Conservation (phyloP, 2,113 vertebrate genomes). For the Glaucidium brasilianum region DNA sequence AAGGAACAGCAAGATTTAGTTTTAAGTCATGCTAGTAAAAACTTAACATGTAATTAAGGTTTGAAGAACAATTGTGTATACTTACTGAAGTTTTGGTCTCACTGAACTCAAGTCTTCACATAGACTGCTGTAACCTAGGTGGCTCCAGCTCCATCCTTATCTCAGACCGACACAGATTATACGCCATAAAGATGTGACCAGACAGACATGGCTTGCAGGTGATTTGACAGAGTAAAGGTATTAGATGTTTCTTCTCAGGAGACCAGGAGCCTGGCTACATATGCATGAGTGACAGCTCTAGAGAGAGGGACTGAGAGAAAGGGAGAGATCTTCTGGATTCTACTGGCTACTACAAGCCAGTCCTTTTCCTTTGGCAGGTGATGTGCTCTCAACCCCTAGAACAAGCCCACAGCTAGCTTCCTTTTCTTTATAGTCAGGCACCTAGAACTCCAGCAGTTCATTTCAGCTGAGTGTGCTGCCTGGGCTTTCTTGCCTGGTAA, state of each 20-base stretch:
- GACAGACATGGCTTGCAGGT: neutral
- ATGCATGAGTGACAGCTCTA: neutral
- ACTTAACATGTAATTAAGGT: neutral
- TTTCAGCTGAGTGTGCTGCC: neutral
- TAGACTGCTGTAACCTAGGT: neutral
- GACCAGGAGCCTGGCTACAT: neutral
- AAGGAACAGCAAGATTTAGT: neutral
- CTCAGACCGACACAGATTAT: neutral
- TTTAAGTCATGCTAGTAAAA: neutral
- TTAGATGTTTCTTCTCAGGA: neutral
- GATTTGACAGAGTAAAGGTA: neutral
- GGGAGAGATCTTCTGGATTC: neutral
- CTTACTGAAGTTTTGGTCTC: neutral
- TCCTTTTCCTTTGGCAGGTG: neutral
- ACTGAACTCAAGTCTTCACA: neutral
- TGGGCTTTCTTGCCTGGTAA: neutral
- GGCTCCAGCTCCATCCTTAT: neutral
- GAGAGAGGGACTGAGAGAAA: neutral
- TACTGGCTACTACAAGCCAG: neutral
- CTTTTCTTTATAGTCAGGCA: neutral
- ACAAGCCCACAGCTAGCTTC: neutral
- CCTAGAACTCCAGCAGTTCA: neutral
- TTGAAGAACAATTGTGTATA: neutral
- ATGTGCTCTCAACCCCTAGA: neutral
- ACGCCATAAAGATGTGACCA: neutral